Conservation (phyloP, 2,113 vertebrate genomes). For the Marcusenius ussheri region DNA sequence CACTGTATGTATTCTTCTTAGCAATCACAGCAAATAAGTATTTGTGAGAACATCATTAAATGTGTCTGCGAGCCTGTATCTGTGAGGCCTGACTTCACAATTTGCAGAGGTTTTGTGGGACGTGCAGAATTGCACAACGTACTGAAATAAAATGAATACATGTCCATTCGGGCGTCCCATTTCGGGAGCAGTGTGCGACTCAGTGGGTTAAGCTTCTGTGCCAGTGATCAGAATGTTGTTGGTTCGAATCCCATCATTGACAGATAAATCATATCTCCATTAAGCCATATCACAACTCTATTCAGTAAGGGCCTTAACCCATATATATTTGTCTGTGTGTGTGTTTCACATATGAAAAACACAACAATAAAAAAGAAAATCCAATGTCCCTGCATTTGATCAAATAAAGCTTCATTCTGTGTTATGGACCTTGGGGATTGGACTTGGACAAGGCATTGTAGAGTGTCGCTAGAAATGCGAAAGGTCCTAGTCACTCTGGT, state of each 20-base stretch:
- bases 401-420: not conserved
- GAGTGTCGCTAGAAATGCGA: not conserved
- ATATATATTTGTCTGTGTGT: not conserved
- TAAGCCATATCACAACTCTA: not conserved
- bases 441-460: not conserved
- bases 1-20: not conserved
- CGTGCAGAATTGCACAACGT: not conserved
- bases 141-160: not conserved
- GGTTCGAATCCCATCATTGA: not conserved
- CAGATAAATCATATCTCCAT: not conserved
- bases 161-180: not conserved
- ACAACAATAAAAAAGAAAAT: not conserved
- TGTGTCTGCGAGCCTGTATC: not conserved
- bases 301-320: not conserved
- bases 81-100: not conserved
- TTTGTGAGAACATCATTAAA: constrained; percentile 16
- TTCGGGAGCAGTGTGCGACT: not conserved
- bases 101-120: not conserved
- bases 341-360: not conserved
- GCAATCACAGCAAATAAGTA: constrained; percentile 19
- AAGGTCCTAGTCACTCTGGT: constrained; percentile 9
- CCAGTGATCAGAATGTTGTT: not conserved
- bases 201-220: not conserved
- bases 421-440: not conserved
- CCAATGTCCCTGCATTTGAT: not conserved